These are phyloP conservation scores for Apistogramma diplotaenia DNA, from an alignment of 2,113 vertebrate species.

Conservation along the genomic window DNA sequence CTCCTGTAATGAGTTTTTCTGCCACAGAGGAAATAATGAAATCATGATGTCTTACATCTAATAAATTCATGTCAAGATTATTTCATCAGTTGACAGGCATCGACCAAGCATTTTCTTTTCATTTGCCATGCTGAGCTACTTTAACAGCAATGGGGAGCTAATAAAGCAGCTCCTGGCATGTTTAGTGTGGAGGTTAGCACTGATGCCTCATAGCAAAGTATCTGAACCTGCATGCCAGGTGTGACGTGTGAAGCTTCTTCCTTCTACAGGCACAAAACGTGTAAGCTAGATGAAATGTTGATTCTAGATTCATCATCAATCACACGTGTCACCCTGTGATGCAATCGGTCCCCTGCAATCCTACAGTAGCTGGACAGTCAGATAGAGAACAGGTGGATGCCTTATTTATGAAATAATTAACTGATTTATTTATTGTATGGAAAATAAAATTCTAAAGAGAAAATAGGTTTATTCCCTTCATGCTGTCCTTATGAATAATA, in stretches of 20 bases:
- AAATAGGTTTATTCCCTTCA: background rate
- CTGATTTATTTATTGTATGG: background rate
- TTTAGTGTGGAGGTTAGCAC: background rate
- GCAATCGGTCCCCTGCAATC: background rate
- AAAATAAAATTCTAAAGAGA: background rate
- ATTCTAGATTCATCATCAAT: background rate
- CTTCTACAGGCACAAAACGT: too few species aligned
- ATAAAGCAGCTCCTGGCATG: background rate
- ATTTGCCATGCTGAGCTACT: background rate
- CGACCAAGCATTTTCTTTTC: background rate
- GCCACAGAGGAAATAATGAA: background rate
- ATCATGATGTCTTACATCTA: background rate
- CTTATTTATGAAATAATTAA: background rate
- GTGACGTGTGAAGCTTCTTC: background rate
- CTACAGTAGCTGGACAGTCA: background rate
- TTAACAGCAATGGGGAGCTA: background rate
- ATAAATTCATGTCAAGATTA: background rate
- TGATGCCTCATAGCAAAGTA: background rate
- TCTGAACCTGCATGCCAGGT: background rate
- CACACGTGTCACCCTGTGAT: background rate
- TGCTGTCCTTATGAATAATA: background rate
- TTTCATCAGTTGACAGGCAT: background rate
- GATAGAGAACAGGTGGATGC: background rate
- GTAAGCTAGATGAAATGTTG: background rate
- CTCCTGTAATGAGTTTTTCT: background rate